Base-by-base conservation (phyloP, 2,888 invertebrate genomes). In the Apeira syringaria region DNA sequence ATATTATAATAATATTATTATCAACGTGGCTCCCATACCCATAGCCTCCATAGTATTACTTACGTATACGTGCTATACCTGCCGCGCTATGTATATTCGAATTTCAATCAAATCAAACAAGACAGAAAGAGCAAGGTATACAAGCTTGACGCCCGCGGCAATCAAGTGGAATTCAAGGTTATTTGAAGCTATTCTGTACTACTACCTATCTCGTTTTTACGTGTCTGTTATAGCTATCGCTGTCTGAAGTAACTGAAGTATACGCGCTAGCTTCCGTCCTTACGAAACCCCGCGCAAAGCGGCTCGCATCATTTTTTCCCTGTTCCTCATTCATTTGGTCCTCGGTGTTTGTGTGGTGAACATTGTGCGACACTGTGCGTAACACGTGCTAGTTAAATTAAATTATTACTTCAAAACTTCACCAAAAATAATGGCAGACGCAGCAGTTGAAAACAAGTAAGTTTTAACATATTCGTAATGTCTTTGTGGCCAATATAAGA, bases 361-460 rank as follows among this genome's bases (percentile, higher is more conserved):
- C 82, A 74, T 82, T 80, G 76, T 76, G 68, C 62, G 80, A 56
- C 74, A 69, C 65, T 68, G 82, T 83, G 78, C 71, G 75, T 63
- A 65, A 71, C 87, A 88, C 89, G 89, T 88, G 89, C 71, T 72
- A 59, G n/a, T 61, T 56, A 68, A 20, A 68, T 70, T 71, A 61
- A 68, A 63, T 64, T 54, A 49, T 53, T 51, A 55, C 60, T 59
- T 69, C 68, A 71, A 68, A 68, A 72, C 62, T 50, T 48, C 58
- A 65, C 64, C 61, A 59, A 78, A 64, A 68, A 91, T 64, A 86
- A 94, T 94, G 94, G 93, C 93, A 83, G 93, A 93, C 83, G 92
- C 93, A 81, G 93, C 93, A 67, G 87, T 91, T 55, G 92, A 93
- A 75, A 91, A 91, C 76, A 92, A 92, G 94, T 93, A 91, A 93